Conservation (phyloP, 1,140 invertebrate genomes). For the Hirudo medicinalis region DNA sequence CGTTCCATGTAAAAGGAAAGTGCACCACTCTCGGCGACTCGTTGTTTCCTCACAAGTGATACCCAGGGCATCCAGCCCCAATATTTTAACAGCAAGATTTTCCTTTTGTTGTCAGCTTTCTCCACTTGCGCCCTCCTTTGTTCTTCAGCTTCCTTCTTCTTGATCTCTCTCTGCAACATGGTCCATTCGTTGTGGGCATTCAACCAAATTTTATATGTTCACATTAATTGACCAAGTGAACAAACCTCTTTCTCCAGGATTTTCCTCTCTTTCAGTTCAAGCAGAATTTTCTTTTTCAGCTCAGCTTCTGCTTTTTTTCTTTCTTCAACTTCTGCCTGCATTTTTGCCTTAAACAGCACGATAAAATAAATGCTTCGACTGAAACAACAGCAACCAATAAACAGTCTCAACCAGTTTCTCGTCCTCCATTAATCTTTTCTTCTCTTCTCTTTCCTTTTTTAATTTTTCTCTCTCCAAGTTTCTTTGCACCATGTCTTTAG, state of each 20-base stretch:
- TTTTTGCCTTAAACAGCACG: not conserved
- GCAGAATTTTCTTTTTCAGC: not conserved
- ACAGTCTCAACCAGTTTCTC: not conserved
- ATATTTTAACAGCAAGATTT: not conserved
- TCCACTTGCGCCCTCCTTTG: not conserved
- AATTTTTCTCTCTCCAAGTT: constrained; percentile 6
- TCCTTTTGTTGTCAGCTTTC: not conserved
- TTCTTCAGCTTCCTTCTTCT: not conserved
- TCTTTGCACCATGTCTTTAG: not conserved
- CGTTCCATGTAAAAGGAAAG: too few relatives aligned
- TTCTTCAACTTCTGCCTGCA: constrained; percentile 1
- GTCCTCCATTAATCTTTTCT: not conserved
- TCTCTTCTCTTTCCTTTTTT: constrained; percentile 11
- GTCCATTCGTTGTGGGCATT: not conserved
- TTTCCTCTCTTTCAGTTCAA: not conserved
- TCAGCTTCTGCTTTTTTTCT: constrained; percentile 9
- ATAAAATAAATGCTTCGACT: not conserved
- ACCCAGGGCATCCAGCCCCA: not conserved
- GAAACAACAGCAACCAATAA: not conserved
- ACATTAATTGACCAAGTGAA: not conserved
- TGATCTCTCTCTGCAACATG: not conserved
- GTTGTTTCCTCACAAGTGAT: not conserved
- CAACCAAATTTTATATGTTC: too few relatives aligned
- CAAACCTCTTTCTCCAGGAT: not conserved
- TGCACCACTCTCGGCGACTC: too few relatives aligned